Conservation (phyloP, 2,888 invertebrate genomes). For the Orchesellides sinensis region DNA sequence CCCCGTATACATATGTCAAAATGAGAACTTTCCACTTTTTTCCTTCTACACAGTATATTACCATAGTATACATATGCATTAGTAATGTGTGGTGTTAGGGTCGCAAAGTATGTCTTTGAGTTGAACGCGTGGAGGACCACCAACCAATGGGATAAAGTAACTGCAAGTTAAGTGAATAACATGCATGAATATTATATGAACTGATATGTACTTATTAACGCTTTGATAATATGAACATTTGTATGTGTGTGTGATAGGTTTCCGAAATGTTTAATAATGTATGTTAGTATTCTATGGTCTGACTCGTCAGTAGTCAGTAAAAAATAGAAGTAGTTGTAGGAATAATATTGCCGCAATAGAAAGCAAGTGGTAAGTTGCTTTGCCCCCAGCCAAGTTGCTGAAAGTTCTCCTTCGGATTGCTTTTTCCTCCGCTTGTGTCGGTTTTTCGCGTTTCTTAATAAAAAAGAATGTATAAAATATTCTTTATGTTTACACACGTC, state of each 20-base stretch:
- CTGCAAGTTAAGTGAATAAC: background rate
- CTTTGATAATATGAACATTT: no score
- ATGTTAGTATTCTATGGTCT: background rate
- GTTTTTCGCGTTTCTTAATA: conserved; percentile 1
- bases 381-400: conserved; percentile 62
- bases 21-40: conserved; percentile 43
- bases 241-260: no score
- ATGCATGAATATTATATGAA: conserved; percentile 16
- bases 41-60: background rate
- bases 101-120: conserved; percentile 2
- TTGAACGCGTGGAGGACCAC: conserved; percentile 36
- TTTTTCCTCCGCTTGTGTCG: background rate
- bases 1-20: conserved; percentile 45
- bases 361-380: conserved; percentile 60
- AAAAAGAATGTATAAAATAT: conserved; percentile 9
- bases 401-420: conserved; percentile 45
- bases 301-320: background rate
- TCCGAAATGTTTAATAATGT: background rate
- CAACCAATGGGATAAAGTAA: conserved; percentile 44
- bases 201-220: background rate
- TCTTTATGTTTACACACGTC: background rate
- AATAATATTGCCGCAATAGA: conserved; percentile 13
- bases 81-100: conserved; percentile 25
- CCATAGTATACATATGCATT: no score
- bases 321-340: conserved; percentile 34